Conservation (phyloP, 2,797 vertebrate species). For the Gymnothorax reevesii region DNA sequence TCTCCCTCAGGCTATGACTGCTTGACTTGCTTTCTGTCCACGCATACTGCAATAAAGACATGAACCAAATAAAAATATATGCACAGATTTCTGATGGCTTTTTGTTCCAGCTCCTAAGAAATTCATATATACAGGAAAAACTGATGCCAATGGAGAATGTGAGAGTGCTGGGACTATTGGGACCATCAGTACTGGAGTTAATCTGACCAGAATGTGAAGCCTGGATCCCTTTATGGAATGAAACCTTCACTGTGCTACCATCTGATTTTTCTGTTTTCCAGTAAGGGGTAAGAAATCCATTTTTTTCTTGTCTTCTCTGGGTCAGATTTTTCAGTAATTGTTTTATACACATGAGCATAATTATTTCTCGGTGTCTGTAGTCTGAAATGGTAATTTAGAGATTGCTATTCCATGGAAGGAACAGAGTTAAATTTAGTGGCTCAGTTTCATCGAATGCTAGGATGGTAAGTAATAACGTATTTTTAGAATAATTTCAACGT, state of each 20-base stretch:
- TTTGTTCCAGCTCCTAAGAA: neutral
- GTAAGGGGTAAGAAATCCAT: conserved; percentile 47
- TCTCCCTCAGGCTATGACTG: neutral
- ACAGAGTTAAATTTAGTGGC: neutral
- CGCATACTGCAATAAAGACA: neutral
- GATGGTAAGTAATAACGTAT: no score
- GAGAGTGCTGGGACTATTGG: conserved; percentile 59
- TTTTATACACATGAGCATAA: neutral
- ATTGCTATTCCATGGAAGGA: neutral
- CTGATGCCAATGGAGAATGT: neutral
- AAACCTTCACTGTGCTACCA: conserved; percentile 17
- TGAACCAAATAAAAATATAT: neutral
- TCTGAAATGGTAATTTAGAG: neutral
- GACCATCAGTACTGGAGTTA: conserved; percentile 81
- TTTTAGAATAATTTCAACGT: no score
- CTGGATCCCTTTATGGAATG: conserved; percentile 16
- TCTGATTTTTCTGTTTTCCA: conserved; percentile 13
- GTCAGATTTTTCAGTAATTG: neutral
- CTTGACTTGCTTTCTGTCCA: neutral
- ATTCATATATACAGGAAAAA: no score
- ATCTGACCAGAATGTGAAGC: conserved; percentile 3
- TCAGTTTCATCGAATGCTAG: no score
- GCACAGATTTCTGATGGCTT: neutral
- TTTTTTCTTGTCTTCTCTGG: neutral
- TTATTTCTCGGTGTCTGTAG: neutral